These are phyloP conservation scores for Conus ventricosus DNA, from an alignment of 1,140 invertebrate species.

Conservation along the genomic window DNA sequence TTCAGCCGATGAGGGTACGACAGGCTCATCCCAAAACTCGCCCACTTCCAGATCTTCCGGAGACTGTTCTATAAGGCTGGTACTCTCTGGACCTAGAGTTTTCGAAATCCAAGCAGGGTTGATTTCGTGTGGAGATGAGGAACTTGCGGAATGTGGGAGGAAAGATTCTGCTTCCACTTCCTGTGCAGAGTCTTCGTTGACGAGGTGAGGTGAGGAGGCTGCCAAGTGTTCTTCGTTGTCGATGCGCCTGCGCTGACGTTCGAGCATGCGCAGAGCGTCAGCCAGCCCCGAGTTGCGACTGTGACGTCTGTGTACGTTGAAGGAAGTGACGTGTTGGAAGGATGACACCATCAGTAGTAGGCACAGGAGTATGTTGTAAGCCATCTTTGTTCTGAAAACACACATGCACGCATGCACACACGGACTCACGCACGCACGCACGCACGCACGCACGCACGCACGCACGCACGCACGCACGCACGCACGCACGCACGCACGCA, in stretches of 20 bases:
- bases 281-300: constrained; percentile 36
- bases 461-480: background rate
- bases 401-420: too few relatives aligned
- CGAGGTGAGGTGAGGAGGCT: background rate
- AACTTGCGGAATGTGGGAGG: background rate
- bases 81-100: background rate
- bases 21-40: background rate
- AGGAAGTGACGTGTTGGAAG: constrained; percentile 35
- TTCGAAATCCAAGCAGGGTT: constrained; percentile 18
- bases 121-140: background rate
- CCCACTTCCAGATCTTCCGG: background rate
- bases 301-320: constrained; percentile 30
- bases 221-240: constrained; percentile 21
- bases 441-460: background rate
- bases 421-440: background rate
- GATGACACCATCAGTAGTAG: constrained; percentile 21
- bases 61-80: background rate
- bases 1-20: background rate
- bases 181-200: background rate
- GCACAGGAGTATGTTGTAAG: background rate
- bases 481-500: background rate
- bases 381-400: background rate
- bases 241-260: constrained; percentile 38
- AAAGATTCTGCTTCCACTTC: constrained; percentile 32
- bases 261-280: constrained; percentile 40